A percentile compares a stretch with the other conserved stretches of the same genome.
phyloP scores from a whole-genome alignment of 2,888 invertebrate genomes.

The Lysandra coridon region DNA sequence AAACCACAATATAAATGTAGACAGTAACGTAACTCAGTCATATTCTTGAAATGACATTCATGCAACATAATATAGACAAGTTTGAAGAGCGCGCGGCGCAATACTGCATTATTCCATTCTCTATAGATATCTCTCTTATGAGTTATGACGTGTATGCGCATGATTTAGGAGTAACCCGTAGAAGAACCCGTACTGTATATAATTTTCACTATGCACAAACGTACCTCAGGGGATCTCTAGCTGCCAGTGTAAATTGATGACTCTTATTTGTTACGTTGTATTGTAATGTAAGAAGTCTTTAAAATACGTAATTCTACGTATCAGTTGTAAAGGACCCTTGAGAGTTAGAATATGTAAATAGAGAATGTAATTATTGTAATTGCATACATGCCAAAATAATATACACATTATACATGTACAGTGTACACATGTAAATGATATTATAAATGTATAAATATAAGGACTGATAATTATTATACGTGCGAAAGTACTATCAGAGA shows the following conservation, averaged over 20 bases:
- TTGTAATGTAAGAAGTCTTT: conserved; percentile 11
- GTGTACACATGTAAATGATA: too few relatives aligned
- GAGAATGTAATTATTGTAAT: not conserved
- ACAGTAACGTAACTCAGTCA: not conserved
- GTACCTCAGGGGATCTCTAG: conserved; percentile 31
- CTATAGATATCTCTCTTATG: not conserved
- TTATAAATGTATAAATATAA: too few relatives aligned
- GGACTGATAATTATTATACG: too few relatives aligned
- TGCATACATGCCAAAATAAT: not conserved
- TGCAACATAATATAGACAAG: too few relatives aligned
- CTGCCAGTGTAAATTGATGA: conserved; percentile 29
- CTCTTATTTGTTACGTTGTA: conserved; percentile 10
- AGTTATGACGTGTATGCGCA: not conserved
- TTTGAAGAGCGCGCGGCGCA: not conserved
- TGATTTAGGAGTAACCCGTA: not conserved
- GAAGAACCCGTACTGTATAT: not conserved
- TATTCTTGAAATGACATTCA: not conserved
- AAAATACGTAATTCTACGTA: not conserved
- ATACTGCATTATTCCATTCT: not conserved
- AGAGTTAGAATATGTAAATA: not conserved
- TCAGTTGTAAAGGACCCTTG: not conserved
- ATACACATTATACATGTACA: too few relatives aligned
- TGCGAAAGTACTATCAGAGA: too few relatives aligned
- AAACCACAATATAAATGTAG: not conserved
- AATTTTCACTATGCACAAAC: conserved; percentile 3